phyloP scores from a whole-genome alignment of 2,888 invertebrate species.

The Thera obeliscata region DNA sequence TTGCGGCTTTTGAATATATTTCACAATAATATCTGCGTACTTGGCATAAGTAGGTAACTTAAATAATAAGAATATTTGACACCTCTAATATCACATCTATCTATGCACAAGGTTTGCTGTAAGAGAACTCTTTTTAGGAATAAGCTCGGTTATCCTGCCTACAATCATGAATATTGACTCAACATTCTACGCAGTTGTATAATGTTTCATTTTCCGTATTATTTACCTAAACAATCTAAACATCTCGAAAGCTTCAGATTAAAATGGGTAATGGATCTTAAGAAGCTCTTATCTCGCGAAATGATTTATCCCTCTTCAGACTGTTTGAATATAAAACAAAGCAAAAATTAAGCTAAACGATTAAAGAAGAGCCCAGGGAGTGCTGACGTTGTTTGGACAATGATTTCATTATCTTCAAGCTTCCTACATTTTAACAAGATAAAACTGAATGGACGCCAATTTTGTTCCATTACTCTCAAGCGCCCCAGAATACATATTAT shows the following conservation, averaged over 20 bases:
- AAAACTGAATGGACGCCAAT: constrained; percentile 80
- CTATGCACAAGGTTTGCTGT: no score
- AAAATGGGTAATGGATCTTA: not conserved
- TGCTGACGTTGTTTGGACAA: constrained; percentile 65
- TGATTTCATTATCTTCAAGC: constrained; percentile 76
- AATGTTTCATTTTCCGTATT: no score
- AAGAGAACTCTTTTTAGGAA: no score
- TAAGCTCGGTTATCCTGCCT: no score
- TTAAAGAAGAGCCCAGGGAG: constrained; percentile 73
- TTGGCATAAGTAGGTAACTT: constrained; percentile 45
- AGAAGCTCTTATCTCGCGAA: constrained; percentile 26
- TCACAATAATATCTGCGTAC: constrained; percentile 51
- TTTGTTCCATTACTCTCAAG: constrained; percentile 80
- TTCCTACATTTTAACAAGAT: constrained; percentile 72
- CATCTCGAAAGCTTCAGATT: not conserved
- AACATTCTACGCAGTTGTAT: no score
- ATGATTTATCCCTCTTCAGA: constrained; percentile 23
- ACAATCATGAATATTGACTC: no score
- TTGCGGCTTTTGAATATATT: constrained; percentile 68
- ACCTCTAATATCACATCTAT: no score
- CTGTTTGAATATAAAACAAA: constrained; percentile 62
- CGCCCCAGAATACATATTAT: constrained; percentile 78
- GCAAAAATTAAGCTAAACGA: constrained; percentile 77
- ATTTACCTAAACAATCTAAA: not conserved
- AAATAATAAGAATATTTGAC: constrained; percentile 2